phyloP scores from a whole-genome alignment of 2,113 vertebrate genomes.

The Scatophagus argus region DNA sequence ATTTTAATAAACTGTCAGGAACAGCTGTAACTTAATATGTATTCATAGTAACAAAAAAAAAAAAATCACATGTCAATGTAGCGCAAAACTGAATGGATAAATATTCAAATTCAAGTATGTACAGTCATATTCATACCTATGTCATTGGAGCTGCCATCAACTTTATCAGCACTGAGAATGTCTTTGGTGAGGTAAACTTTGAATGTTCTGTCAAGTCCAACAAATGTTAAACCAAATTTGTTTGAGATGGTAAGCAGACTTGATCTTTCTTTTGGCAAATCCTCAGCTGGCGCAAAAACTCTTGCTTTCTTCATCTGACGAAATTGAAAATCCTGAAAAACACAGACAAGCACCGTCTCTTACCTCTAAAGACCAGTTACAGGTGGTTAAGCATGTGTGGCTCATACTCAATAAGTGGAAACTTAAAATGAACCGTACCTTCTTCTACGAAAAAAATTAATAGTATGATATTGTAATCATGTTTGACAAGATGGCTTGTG shows the following conservation, averaged over 20 bases:
- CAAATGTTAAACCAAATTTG: conserved; percentile 91
- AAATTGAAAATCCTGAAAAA: conserved; percentile 94
- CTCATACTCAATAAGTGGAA: neutral
- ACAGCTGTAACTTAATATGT: neutral
- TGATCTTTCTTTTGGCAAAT: conserved; percentile 90
- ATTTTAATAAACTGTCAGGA: neutral
- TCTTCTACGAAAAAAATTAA: neutral
- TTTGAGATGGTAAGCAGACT: conserved; percentile 92
- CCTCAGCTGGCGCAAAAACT: conserved; percentile 87
- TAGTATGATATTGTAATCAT: neutral
- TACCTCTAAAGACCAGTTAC: neutral
- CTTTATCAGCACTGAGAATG: conserved; percentile 87
- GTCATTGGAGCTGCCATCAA: conserved; percentile 89
- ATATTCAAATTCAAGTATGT: neutral
- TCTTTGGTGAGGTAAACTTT: conserved; percentile 89
- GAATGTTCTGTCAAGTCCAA: conserved; percentile 85
- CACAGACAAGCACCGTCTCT: neutral
- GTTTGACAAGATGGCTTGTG: neutral
- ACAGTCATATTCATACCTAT: conserved; percentile 83
- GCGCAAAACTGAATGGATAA: neutral
- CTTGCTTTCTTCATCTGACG: conserved; percentile 94
- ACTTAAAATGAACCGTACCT: neutral
- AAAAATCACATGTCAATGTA: neutral
- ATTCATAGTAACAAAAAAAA: neutral
- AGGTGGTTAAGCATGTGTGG: neutral